phyloP scores from a whole-genome alignment of 2,888 invertebrate species.

The Trypoxylon attenuatum region DNA sequence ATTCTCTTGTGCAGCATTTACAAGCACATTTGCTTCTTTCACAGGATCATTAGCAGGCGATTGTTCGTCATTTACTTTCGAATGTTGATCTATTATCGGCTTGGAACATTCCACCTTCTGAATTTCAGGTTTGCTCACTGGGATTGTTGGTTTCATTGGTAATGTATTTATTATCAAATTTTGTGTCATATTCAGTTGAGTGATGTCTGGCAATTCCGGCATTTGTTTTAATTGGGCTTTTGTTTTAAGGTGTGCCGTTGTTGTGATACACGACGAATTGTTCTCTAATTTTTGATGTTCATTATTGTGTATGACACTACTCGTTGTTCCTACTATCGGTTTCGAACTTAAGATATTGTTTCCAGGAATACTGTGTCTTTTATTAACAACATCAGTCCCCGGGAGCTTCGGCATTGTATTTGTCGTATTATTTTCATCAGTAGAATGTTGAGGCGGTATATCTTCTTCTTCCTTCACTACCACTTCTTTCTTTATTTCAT shows the following conservation, averaged over 20 bases:
- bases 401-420: not conserved
- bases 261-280: not conserved
- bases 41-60: not conserved
- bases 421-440: not conserved
- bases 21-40: not conserved
- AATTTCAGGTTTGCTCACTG: too few species aligned
- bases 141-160: too few species aligned
- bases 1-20: not conserved
- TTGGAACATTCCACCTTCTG: too few species aligned
- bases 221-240: constrained; percentile 65
- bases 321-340: not conserved
- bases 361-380: not conserved
- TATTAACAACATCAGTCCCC: not conserved
- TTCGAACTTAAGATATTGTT: not conserved
- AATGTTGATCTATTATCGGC: too few species aligned
- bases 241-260: constrained; percentile 47
- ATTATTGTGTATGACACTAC: too few species aligned
- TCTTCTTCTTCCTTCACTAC: constrained; percentile 34
- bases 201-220: constrained; percentile 45
- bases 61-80: not conserved
- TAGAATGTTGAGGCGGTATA: not conserved
- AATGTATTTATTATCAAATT: not conserved
- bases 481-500: constrained; percentile 50
- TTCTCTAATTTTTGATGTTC: not conserved
- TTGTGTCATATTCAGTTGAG: not conserved